These are phyloP conservation scores for Cephalopholis sonnerati DNA, from an alignment of 2,113 vertebrate genomes.

Conservation along the genomic window DNA sequence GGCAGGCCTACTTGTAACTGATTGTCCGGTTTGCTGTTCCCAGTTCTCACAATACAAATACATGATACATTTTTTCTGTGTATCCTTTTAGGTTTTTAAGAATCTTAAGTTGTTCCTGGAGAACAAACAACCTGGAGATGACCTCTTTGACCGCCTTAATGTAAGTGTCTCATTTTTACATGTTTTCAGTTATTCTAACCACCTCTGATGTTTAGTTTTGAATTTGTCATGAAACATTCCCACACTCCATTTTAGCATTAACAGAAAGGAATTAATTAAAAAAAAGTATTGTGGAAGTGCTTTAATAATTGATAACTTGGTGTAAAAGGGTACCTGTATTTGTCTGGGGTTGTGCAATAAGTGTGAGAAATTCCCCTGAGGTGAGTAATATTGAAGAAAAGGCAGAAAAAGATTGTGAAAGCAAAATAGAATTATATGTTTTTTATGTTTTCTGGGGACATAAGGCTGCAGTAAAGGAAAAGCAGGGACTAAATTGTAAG, in stretches of 20 bases:
- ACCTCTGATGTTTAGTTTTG: neutral
- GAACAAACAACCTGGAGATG: constrained; percentile 82
- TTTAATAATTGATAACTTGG: neutral
- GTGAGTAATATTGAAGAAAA: constrained; percentile 23
- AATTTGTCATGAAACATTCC: neutral
- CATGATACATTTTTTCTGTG: constrained; percentile 1
- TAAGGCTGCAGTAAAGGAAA: constrained; percentile 26
- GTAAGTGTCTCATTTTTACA: constrained; percentile 60
- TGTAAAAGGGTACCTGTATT: neutral
- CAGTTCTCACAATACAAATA: neutral
- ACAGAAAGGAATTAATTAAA: neutral
- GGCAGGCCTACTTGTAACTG: neutral
- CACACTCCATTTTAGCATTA: neutral
- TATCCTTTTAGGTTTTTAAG: constrained; percentile 86
- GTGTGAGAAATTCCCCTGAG: neutral
- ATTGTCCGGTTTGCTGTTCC: neutral
- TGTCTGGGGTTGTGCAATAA: neutral
- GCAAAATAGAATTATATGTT: constrained; percentile 40
- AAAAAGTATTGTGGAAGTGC: neutral
- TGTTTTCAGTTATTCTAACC: neutral
- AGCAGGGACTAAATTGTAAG: constrained; percentile 48
- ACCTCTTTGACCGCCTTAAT: constrained; percentile 85
- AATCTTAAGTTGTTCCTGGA: constrained; percentile 86
- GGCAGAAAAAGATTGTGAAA: constrained; percentile 19
- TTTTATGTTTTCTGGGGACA: constrained; percentile 32